phyloP scores from a whole-genome alignment of 2,888 invertebrate species.

The Melanostoma scalare region DNA sequence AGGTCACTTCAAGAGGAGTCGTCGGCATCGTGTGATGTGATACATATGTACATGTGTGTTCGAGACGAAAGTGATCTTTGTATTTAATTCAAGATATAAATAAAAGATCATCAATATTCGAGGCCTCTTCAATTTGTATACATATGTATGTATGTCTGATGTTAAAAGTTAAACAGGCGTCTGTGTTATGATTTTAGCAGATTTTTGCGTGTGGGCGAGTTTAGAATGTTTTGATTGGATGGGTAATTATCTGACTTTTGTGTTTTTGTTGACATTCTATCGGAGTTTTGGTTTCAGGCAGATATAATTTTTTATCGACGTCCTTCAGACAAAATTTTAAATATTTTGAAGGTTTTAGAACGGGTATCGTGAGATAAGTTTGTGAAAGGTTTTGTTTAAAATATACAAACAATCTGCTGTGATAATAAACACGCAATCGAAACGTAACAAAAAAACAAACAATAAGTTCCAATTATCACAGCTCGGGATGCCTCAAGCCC shows the following conservation, averaged over 20 bases:
- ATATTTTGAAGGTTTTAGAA: too few species aligned
- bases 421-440: too few species aligned
- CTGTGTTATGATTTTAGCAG: too few species aligned
- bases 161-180: not conserved
- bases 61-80: slow-evolving; percentile 16
- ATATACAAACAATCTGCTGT: too few species aligned
- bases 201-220: slow-evolving; percentile 2
- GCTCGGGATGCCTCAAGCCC: too few species aligned
- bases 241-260: not conserved
- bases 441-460: too few species aligned
- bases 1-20: slow-evolving; percentile 50
- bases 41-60: slow-evolving; percentile 12
- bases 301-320: too few species aligned
- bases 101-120: slow-evolving; percentile 36
- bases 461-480: too few species aligned
- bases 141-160: not conserved
- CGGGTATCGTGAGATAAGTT: too few species aligned
- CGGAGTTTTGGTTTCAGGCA: too few species aligned
- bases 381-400: too few species aligned
- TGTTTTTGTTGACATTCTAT: not conserved
- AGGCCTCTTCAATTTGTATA: slow-evolving; percentile 36
- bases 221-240: not conserved
- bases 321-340: too few species aligned
- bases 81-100: slow-evolving; percentile 12
- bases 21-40: not conserved